phyloP scores from a whole-genome alignment of 2,113 vertebrate species.

The Orycteropus afer region DNA sequence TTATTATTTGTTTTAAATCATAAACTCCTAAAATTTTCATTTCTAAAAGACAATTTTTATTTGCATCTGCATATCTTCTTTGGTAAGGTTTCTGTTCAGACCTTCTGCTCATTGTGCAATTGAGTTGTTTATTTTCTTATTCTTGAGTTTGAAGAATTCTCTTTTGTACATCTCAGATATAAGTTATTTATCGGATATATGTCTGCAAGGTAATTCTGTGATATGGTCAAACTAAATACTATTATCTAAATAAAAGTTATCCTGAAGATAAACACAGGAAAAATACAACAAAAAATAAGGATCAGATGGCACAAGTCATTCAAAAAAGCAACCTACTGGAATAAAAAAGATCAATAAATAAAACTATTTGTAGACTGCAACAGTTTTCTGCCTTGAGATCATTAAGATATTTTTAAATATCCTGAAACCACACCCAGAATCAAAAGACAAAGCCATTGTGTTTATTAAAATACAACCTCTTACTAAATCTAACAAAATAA shows the following conservation, averaged over 20 bases:
- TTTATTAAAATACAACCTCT: slow-evolving; percentile 56
- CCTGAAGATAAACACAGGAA: slow-evolving; percentile 31
- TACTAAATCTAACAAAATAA: slow-evolving; percentile 15
- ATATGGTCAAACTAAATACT: not conserved
- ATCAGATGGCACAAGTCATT: not conserved
- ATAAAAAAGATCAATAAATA: slow-evolving; percentile 32
- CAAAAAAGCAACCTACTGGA: slow-evolving; percentile 7
- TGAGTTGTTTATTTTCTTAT: not conserved
- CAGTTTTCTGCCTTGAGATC: slow-evolving; percentile 42
- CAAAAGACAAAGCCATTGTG: slow-evolving; percentile 43
- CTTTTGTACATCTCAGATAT: not conserved
- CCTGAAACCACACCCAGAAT: slow-evolving; percentile 58
- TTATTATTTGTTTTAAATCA: slow-evolving; percentile 48
- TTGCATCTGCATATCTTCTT: not conserved
- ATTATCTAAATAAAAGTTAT: slow-evolving; percentile 32
- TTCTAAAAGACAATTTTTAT: slow-evolving; percentile 13
- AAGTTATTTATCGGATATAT: not conserved
- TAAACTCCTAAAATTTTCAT: slow-evolving; percentile 29
- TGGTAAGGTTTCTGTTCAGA: too few species aligned
- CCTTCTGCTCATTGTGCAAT: not conserved
- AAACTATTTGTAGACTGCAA: slow-evolving; percentile 45
- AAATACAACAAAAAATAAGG: slow-evolving; percentile 26
- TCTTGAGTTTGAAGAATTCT: not conserved
- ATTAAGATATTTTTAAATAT: slow-evolving; percentile 70
- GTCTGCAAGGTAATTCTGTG: not conserved